Conservation (phyloP, 2,113 vertebrate genomes). For the Gavialis gangeticus region DNA sequence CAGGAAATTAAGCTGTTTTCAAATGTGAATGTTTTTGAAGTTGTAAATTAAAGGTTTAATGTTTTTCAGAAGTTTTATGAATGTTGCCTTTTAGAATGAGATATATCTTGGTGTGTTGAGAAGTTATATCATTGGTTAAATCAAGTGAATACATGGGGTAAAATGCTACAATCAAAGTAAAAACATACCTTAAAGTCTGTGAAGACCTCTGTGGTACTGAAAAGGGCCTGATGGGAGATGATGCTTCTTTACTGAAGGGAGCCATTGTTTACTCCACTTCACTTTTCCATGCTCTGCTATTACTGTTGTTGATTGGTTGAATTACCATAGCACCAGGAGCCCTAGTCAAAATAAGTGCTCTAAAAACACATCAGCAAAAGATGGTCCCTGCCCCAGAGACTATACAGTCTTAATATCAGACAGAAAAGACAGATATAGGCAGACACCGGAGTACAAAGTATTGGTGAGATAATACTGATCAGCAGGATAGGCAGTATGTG, state of each 20-base stretch:
- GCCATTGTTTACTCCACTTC: background rate
- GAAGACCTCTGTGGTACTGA: background rate
- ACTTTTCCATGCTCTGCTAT: background rate
- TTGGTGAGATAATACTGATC: background rate
- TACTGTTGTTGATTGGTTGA: background rate
- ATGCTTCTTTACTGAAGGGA: background rate
- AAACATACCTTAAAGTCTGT: accelerated
- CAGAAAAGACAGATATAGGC: background rate
- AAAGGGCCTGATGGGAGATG: background rate
- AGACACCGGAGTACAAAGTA: background rate
- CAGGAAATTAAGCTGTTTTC: conserved; percentile 48
- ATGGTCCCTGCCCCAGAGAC: background rate
- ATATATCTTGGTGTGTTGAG: background rate
- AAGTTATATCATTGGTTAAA: background rate
- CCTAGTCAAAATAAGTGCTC: background rate
- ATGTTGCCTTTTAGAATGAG: conserved; percentile 17
- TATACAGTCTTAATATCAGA: background rate
- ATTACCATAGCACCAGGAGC: background rate
- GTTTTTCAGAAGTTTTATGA: conserved; percentile 20
- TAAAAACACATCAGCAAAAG: background rate
- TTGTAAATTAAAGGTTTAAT: conserved; percentile 49
- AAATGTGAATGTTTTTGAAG: conserved; percentile 45
- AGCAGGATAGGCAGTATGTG: background rate
- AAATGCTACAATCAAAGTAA: background rate
- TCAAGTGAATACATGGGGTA: background rate